phyloP scores from a whole-genome alignment of 2,888 invertebrate genomes.

The Dascillus cervinus region DNA sequence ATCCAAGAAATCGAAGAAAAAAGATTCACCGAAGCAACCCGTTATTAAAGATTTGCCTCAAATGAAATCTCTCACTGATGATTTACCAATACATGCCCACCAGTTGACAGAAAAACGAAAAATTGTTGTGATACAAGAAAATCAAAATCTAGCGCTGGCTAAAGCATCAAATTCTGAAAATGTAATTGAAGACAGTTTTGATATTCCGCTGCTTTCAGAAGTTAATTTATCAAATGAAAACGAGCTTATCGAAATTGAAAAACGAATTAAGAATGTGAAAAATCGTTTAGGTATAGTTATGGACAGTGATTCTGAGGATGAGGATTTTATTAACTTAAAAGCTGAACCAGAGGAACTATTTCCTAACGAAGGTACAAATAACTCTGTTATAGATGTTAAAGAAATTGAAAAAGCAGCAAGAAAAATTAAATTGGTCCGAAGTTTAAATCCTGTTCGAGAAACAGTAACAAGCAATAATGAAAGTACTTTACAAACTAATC shows the following conservation, averaged over 20 bases:
- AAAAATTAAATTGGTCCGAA: slow-evolving; percentile 1
- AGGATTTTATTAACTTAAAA: slow-evolving; percentile 58
- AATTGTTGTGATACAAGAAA: slow-evolving; percentile 28
- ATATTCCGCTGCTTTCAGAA: slow-evolving; percentile 46
- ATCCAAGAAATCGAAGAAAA: slow-evolving; percentile 36
- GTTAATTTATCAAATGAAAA: slow-evolving; percentile 41
- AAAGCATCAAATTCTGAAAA: slow-evolving; percentile 10
- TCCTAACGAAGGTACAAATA: slow-evolving; percentile 20
- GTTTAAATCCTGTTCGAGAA: too few species aligned
- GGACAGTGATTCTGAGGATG: slow-evolving; percentile 54
- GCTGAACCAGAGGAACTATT: slow-evolving; percentile 47
- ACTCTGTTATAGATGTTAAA: too few species aligned
- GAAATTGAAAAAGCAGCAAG: too few species aligned
- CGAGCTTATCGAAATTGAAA: slow-evolving; percentile 52
- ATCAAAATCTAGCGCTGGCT: slow-evolving; percentile 15
- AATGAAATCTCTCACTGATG: slow-evolving; percentile 33
- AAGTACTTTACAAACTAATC: slow-evolving; percentile 5
- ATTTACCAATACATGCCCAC: slow-evolving; percentile 35
- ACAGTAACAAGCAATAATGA: slow-evolving; percentile 3
- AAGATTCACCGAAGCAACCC: slow-evolving; percentile 24
- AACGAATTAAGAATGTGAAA: slow-evolving; percentile 52
- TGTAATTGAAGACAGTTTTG: slow-evolving; percentile 38
- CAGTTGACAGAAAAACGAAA: slow-evolving; percentile 35
- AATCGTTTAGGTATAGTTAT: slow-evolving; percentile 45
- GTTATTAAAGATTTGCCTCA: slow-evolving; percentile 24